These are phyloP conservation scores for Pheosia tremula DNA, from an alignment of 2,888 invertebrate species.

Conservation along the genomic window DNA sequence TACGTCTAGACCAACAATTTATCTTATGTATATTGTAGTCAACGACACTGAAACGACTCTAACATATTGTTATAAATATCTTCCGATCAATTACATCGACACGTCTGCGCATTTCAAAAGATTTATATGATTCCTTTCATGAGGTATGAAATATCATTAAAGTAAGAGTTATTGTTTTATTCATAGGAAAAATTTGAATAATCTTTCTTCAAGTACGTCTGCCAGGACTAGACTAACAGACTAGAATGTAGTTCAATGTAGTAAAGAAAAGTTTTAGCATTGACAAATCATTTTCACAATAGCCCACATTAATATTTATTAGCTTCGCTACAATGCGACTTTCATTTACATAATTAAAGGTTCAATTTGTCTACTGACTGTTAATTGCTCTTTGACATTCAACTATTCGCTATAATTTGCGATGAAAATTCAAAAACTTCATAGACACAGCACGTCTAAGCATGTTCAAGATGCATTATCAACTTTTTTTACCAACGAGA, in stretches of 20 bases:
- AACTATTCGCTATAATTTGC: background rate
- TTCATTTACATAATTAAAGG: background rate
- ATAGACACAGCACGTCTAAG: background rate
- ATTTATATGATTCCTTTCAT: background rate
- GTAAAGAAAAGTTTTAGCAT: background rate
- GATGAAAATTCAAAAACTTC: background rate
- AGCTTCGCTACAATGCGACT: background rate
- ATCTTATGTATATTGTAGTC: background rate
- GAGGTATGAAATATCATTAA: background rate
- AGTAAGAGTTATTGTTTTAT: background rate
- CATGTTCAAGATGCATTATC: conserved; percentile 18
- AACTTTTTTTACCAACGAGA: conserved; percentile 2
- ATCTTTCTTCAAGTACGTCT: background rate
- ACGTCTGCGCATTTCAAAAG: background rate
- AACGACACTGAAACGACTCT: background rate
- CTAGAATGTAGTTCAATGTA: background rate
- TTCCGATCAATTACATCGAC: conserved; percentile 1
- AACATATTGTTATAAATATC: background rate
- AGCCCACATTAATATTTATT: background rate
- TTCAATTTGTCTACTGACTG: conserved; percentile 1
- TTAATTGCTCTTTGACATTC: background rate
- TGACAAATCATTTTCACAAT: background rate
- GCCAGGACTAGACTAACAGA: background rate
- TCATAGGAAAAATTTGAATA: background rate
- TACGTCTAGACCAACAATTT: no score